phyloP scores from a whole-genome alignment of 2,113 vertebrate species.

The Eubucco bourcierii region DNA sequence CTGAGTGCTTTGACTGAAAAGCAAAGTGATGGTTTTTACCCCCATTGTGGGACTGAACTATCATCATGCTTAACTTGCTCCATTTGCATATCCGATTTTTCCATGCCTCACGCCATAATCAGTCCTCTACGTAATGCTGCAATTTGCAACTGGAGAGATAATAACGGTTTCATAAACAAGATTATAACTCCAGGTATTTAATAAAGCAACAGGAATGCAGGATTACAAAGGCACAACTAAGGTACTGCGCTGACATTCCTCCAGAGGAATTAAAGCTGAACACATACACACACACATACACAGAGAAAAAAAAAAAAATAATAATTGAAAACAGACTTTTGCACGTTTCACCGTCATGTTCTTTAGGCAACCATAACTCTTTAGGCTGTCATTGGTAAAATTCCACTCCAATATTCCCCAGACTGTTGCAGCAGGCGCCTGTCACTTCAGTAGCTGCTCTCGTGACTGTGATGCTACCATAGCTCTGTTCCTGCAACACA shows the following conservation, averaged over 20 bases:
- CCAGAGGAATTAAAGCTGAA: not conserved
- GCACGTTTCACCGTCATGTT: constrained; percentile 46
- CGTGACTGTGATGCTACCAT: not conserved
- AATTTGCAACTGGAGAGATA: constrained; percentile 70
- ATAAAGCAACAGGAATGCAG: constrained; percentile 42
- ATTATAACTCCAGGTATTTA: constrained; percentile 63
- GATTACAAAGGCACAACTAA: constrained; percentile 33
- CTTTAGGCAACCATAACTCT: constrained; percentile 51
- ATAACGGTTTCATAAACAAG: constrained; percentile 64
- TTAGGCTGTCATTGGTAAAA: constrained; percentile 46
- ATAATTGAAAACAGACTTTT: constrained; percentile 54
- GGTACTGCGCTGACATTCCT: constrained; percentile 22
- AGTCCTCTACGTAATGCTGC: constrained; percentile 48
- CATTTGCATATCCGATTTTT: constrained; percentile 60
- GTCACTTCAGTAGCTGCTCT: not conserved
- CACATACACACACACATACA: not conserved
- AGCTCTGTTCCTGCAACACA: not conserved
- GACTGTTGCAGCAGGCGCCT: not conserved
- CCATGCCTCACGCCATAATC: constrained; percentile 54
- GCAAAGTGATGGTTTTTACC: not conserved
- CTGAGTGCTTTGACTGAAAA: not conserved
- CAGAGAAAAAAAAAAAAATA: not conserved
- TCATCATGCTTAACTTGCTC: constrained; percentile 37
- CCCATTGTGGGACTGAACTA: not conserved
- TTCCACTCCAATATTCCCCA: not conserved